A percentile compares a stretch with the other conserved stretches of the same genome.
These are phyloP conservation scores for Phocoena phocoena DNA, from an alignment of 2,113 vertebrate genomes.

Conservation along the genomic window DNA sequence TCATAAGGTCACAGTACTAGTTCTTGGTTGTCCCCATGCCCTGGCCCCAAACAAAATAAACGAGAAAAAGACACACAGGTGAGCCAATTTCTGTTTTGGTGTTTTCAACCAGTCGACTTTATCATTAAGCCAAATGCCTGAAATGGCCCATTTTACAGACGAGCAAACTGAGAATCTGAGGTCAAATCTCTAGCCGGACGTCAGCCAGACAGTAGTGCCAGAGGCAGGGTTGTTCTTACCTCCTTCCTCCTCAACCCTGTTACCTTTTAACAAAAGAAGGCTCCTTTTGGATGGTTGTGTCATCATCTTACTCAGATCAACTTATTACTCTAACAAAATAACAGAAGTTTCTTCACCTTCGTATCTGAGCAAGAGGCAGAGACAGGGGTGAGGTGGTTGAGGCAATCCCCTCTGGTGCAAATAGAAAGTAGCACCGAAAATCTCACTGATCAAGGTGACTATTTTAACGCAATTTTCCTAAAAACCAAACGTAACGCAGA, in stretches of 20 bases:
- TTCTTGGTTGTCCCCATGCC: background rate
- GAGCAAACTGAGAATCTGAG: background rate
- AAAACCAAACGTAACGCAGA: background rate
- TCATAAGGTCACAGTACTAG: background rate
- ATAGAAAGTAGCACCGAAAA: background rate
- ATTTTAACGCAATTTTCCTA: background rate
- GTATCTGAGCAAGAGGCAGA: background rate
- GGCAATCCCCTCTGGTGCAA: background rate
- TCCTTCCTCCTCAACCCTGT: background rate
- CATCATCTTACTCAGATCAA: background rate
- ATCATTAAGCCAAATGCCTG: background rate
- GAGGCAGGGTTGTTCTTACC: background rate
- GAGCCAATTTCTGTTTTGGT: background rate
- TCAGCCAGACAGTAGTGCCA: fast-evolving
- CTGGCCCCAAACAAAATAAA: background rate
- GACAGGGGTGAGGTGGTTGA: background rate
- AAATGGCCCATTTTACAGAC: background rate
- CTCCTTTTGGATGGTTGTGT: background rate
- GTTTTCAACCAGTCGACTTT: background rate
- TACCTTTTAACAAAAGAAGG: background rate
- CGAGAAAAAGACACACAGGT: background rate
- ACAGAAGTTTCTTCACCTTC: background rate
- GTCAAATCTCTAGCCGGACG: background rate
- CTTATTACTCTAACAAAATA: background rate
- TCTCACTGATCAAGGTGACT: background rate